Evolutionary conservation across 2,113 vertebrate species (phyloP).

Genomic region (Passer montanus): DNA sequence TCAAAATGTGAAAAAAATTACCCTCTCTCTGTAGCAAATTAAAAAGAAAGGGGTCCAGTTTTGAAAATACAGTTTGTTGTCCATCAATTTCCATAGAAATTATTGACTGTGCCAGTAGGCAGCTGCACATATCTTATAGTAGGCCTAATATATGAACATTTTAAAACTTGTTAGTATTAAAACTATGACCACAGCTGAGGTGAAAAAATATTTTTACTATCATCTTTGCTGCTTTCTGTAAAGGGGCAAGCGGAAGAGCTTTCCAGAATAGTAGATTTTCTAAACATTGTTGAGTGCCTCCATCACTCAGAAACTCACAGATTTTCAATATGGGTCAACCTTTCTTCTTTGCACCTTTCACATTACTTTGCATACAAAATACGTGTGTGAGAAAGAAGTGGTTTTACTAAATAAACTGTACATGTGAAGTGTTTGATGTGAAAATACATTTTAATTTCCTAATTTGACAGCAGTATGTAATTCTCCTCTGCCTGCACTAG

Average conservation of each 20-base stretch:
- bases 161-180: neutral
- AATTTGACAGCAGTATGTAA: neutral
- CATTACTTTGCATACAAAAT: neutral
- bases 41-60: neutral
- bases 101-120: neutral
- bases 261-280: neutral
- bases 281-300: neutral
- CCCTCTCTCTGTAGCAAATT: neutral
- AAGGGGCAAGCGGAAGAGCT: neutral
- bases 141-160: neutral
- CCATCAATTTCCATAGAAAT: neutral
- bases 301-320: neutral
- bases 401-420: neutral
- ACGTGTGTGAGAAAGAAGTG: neutral
- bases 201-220: neutral
- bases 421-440: neutral
- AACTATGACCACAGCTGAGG: neutral
- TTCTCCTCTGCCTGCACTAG: neutral
- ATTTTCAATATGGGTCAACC: neutral
- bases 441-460: neutral
- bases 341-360: neutral
- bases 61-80: neutral
- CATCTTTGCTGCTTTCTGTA: accelerated
- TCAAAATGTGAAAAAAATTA: neutral
- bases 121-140: neutral